Evolutionary conservation across 2,113 vertebrate genomes (phyloP).

Genomic region (Anas platyrhynchos): DNA sequence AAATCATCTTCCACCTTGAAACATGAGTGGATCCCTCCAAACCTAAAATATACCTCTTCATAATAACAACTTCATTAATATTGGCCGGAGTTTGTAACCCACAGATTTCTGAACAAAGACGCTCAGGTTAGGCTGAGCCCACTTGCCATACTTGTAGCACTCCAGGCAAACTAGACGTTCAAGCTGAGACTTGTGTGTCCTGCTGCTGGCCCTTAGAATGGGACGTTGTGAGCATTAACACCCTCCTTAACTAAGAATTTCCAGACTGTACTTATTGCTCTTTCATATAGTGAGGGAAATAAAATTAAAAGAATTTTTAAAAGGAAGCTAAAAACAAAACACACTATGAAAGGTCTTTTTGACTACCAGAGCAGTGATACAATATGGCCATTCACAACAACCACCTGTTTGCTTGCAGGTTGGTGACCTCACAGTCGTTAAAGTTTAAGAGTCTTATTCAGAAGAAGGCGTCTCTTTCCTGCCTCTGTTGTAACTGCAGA

Average conservation of each 20-base stretch:
- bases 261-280: not conserved
- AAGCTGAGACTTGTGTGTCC: not conserved
- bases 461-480: not conserved
- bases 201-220: not conserved
- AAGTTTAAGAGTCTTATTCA: slow-evolving; percentile 36
- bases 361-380: not conserved
- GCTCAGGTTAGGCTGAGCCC: not conserved
- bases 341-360: not conserved
- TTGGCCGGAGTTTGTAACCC: not conserved
- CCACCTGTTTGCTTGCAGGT: not conserved
- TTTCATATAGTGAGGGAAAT: not conserved
- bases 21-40: not conserved
- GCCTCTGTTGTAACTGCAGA: not conserved
- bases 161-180: not conserved
- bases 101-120: not conserved
- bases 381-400: not conserved
- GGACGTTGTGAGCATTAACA: not conserved
- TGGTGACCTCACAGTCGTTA: slow-evolving; percentile 23
- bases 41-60: not conserved
- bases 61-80: not conserved
- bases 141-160: not conserved
- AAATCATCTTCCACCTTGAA: not conserved
- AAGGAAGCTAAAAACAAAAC: not conserved
- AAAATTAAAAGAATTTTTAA: not conserved
- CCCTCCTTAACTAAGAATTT: not conserved